phyloP scores from a whole-genome alignment of 2,797 vertebrate genomes.

The Helostoma temminkii region DNA sequence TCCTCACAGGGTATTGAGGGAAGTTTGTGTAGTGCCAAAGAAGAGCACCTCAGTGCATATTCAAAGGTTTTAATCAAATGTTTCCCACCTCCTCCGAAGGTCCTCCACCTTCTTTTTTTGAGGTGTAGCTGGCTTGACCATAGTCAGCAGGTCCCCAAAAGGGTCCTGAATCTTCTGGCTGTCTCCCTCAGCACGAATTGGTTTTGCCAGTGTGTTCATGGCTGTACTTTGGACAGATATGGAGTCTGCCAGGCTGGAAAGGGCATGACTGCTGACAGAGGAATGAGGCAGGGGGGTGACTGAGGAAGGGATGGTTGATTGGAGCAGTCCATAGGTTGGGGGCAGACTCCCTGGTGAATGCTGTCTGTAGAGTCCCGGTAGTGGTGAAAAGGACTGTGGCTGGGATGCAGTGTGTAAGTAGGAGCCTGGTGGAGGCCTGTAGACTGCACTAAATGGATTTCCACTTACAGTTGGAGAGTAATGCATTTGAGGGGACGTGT shows the following conservation, averaged over 20 bases:
- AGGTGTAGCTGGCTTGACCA: conserved; percentile 86
- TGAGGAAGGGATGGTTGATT: conserved; percentile 49
- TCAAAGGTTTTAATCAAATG: conserved; percentile 88
- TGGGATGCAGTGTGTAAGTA: conserved; percentile 82
- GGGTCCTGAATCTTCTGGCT: conserved; percentile 87
- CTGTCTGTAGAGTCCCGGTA: conserved; percentile 88
- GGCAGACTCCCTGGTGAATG: conserved; percentile 80
- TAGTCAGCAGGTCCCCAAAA: conserved; percentile 92
- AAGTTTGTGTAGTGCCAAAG: not conserved
- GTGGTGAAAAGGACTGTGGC: conserved; percentile 82
- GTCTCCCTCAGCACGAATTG: conserved; percentile 78
- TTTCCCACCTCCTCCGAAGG: conserved; percentile 94
- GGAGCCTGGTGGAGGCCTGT: conserved; percentile 76
- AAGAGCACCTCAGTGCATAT: conserved; percentile 16
- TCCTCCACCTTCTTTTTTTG: conserved; percentile 90
- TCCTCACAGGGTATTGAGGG: conserved; percentile 17
- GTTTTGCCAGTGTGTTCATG: conserved; percentile 75
- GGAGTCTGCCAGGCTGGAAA: conserved; percentile 79
- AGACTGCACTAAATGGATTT: conserved; percentile 85
- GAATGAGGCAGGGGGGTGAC: conserved; percentile 75
- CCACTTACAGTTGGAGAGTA: conserved; percentile 82
- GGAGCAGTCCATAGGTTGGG: conserved; percentile 66
- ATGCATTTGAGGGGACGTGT: conserved; percentile 79
- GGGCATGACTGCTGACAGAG: conserved; percentile 84
- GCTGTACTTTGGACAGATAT: conserved; percentile 69